Evolutionary conservation across 2,888 invertebrate genomes (phyloP), one percentile per base, ranked within the genome.

Genomic region (Limenitis camilla): DNA sequence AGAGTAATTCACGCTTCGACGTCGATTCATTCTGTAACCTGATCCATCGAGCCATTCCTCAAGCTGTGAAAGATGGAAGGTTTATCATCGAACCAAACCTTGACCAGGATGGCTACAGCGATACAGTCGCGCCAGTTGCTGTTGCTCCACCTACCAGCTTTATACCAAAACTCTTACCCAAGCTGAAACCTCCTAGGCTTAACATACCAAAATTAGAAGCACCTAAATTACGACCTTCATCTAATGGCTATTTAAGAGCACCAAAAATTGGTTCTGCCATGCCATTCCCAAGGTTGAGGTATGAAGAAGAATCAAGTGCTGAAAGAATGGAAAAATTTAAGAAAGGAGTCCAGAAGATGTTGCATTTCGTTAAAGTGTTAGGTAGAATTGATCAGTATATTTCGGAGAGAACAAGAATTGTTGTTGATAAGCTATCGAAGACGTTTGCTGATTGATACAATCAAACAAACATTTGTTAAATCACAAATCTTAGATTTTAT

Each of bases 271-370:
- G 78, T 5, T 59, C 72, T 2, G 61, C 76, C 2, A 76, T 73
- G 68, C 53, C 56, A 6, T 63, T 76, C 40, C 53, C 68, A 7
- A 59, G 64, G 1, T 61, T 72, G 7, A 74, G 71, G 55, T 68
- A 67, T 50, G 56, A 74, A 52, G 78, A 79, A 50, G 78, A 78
- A 46, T 71, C 80, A 4, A 85, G 85, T 54, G 82, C 77, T 1
- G 87, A 86, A 55, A 69, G 67, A 52, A 77, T 86, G 78, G 83
- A 82, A 53, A 76, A 68, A 42, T 80, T 87, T 52, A 85, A 84
- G 61, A 87, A 82, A 58, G 84, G 81, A 0, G 72, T 87, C 0
- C 79, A 83, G 61, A 85, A 83, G 62, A 74, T 87, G 79, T 58
- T 86, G 5, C 78, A 81, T 36, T 72, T 84, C 1, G 85, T 86